A percentile compares a stretch with the other conserved stretches of the same genome.
These are phyloP conservation scores for Bucco capensis DNA, from an alignment of 2,113 vertebrate genomes.

Conservation along the genomic window DNA sequence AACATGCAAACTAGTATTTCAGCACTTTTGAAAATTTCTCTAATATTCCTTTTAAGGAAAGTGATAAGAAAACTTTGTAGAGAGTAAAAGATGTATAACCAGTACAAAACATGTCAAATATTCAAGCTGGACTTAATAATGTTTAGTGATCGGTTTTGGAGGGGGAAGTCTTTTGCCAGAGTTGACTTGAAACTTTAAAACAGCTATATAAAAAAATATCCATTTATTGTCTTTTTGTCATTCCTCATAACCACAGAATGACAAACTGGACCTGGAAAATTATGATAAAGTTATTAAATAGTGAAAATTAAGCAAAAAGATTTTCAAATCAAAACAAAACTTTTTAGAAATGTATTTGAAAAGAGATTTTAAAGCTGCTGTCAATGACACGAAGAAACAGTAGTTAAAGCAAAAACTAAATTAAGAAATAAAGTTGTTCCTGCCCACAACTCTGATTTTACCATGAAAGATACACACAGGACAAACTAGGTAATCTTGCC, in stretches of 20 bases:
- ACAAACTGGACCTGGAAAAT: not conserved
- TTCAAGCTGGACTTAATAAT: not conserved
- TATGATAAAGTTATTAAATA: not conserved
- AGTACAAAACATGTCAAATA: not conserved
- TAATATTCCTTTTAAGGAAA: not conserved
- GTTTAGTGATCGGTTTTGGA: not conserved
- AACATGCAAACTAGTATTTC: not conserved
- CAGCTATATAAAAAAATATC: not conserved
- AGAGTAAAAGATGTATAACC: not conserved
- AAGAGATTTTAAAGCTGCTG: not conserved
- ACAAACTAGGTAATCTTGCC: not conserved
- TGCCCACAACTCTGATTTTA: not conserved
- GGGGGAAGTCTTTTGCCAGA: not conserved
- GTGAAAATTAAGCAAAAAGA: not conserved
- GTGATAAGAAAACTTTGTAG: not conserved
- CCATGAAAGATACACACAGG: not conserved
- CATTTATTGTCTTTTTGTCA: not conserved
- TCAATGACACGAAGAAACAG: not conserved
- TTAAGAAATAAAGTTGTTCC: not conserved
- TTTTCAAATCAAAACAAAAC: not conserved
- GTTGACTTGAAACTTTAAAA: not conserved
- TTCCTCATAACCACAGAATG: not conserved
- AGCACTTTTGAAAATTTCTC: not conserved
- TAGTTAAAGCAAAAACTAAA: not conserved
- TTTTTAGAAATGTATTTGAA: not conserved